Percentiles rank a stretch among this genome's conserved stretches.
These are phyloP conservation scores for Orthonevra nobilis DNA, from an alignment of 2,888 invertebrate genomes.

Conservation along the genomic window DNA sequence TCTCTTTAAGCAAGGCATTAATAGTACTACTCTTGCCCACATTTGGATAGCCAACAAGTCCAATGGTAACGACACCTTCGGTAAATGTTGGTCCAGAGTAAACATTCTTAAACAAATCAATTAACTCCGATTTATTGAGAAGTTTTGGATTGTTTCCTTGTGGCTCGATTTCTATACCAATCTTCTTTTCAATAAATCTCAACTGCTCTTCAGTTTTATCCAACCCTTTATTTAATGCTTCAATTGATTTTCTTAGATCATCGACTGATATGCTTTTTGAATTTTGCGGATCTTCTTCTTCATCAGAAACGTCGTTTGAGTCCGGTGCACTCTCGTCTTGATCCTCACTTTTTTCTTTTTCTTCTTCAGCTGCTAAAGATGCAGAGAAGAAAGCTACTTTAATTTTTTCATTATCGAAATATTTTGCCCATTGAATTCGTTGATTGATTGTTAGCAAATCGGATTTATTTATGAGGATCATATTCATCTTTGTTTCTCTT, in stretches of 20 bases:
- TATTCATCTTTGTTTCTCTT: conserved; percentile 85
- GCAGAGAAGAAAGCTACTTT: conserved; percentile 96
- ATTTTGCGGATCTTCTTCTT: conserved; percentile 24
- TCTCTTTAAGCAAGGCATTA: conserved; percentile 92
- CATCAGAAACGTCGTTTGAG: conserved; percentile 51
- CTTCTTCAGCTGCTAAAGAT: conserved; percentile 82
- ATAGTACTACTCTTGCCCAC: conserved; percentile 99
- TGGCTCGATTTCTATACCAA: conserved; percentile 78
- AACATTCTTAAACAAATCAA: conserved; percentile 86
- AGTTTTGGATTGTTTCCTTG: conserved; percentile 76
- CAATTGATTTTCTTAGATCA: conserved; percentile 81
- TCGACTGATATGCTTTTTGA: conserved; percentile 72
- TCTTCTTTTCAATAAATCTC: conserved; percentile 81
- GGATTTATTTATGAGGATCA: conserved; percentile 96
- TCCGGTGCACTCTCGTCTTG: conserved; percentile 27
- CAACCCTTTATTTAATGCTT: conserved; percentile 82
- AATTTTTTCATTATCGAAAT: conserved; percentile 87
- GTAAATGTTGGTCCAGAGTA: conserved; percentile 81
- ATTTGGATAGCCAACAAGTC: conserved; percentile 99
- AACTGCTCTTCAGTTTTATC: conserved; percentile 82
- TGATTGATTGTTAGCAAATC: conserved; percentile 92
- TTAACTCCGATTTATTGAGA: conserved; percentile 85
- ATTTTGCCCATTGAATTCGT: conserved; percentile 90
- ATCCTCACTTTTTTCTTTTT: conserved; percentile 71
- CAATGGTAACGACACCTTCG: conserved; percentile 87